Conservation (phyloP, 2,888 invertebrate species). For the Ormyrus labotus region DNA sequence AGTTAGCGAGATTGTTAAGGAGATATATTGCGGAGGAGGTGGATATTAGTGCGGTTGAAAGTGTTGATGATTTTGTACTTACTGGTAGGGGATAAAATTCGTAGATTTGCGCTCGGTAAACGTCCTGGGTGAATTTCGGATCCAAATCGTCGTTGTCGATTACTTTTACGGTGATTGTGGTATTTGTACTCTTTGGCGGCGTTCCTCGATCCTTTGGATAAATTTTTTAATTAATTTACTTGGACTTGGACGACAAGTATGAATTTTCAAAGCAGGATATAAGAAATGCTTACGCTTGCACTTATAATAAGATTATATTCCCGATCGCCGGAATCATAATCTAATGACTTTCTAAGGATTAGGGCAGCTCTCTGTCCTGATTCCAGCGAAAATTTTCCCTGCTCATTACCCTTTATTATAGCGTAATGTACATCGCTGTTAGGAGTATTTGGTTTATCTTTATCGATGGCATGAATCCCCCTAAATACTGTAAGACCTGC, state of each 20-base stretch:
- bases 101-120: slow-evolving; percentile 87
- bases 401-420: slow-evolving; percentile 88
- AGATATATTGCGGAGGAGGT: too few relatives aligned
- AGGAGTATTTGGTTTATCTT: slow-evolving; percentile 85
- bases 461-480: slow-evolving; percentile 88
- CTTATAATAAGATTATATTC: slow-evolving; percentile 85
- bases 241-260: background rate
- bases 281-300: slow-evolving; percentile 81
- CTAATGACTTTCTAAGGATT: slow-evolving; percentile 84
- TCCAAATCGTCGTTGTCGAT: slow-evolving; percentile 89
- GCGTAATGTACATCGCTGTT: slow-evolving; percentile 90
- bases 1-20: too few relatives aligned
- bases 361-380: slow-evolving; percentile 87
- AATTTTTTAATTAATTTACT: background rate
- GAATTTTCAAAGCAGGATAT: too few relatives aligned
- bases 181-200: slow-evolving; percentile 85
- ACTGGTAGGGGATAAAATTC: slow-evolving; percentile 90
- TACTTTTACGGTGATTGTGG: slow-evolving; percentile 84
- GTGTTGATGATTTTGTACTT: slow-evolving; percentile 68
- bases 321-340: slow-evolving; percentile 88
- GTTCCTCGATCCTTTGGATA: slow-evolving; percentile 86
- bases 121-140: slow-evolving; percentile 88
- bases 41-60: too few relatives aligned
- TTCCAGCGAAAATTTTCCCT: slow-evolving; percentile 85
- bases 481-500: slow-evolving; percentile 88